Base-by-base conservation (phyloP, 1,140 invertebrate species). In the Micrasema longulum region DNA sequence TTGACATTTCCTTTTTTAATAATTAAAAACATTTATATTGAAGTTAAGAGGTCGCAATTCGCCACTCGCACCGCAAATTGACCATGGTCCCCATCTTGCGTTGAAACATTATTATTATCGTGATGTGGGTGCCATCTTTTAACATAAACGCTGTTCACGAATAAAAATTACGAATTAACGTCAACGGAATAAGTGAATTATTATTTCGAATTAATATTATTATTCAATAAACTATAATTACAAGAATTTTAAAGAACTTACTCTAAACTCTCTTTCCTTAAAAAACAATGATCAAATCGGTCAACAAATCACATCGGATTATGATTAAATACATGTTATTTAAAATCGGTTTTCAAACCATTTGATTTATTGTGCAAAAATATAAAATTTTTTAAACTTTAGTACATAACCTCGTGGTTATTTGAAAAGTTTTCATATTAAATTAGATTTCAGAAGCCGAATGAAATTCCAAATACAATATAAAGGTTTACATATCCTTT, bases 11-110 rank as follows among this genome's bases (percentile, higher is more conserved):
- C n/a, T n/a, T n/a, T n/a, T n/a, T n/a, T n/a, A n/a, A n/a, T n/a
- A n/a, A n/a, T n/a, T n/a, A n/a, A n/a, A n/a, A n/a, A n/a, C n/a
- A n/a, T n/a, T n/a, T n/a, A n/a, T n/a, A n/a, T n/a, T n/a, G n/a
- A n/a, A n/a, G n/a, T n/a, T n/a, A n/a, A n/a, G n/a, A n/a, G n/a
- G n/a, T n/a, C n/a, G n/a, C n/a, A n/a, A n/a, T n/a, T n/a, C n/a
- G n/a, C n/a, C n/a, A n/a, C n/a, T n/a, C n/a, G n/a, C n/a, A n/a
- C n/a, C n/a, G n/a, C n/a, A n/a, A n/a, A 14, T 35, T 57, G 26
- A 57, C 53, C 53, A 14, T 57, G 53, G 26, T 22, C 50, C 36
- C 12, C 53, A 57, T 57, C 12, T 35, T 57, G n/a, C 43, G n/a
- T 14, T n/a, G 18, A 45, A 45, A 45, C n/a, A 45, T 14, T 14